Base-by-base conservation (phyloP, 2,888 invertebrate species). In the Labia minor region DNA sequence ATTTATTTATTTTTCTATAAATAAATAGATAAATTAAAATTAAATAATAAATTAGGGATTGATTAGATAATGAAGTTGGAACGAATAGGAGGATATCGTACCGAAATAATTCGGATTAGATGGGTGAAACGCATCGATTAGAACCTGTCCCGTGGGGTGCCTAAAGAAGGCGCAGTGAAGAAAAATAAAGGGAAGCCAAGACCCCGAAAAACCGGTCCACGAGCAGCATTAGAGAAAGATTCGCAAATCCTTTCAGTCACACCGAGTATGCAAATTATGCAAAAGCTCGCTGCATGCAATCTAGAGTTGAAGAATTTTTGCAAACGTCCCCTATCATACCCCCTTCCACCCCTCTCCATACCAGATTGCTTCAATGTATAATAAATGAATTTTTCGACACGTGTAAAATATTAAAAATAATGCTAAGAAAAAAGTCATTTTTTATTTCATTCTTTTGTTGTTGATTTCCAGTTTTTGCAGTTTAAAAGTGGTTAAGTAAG, bases 41-140 rank as follows among this genome's bases (percentile, higher is more conserved):
- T n/a, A n/a, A n/a, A n/a, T n/a, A n/a, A n/a, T n/a, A n/a, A n/a
- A n/a, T n/a, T n/a, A n/a, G n/a, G n/a, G n/a, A n/a, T n/a, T n/a
- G n/a, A n/a, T n/a, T n/a, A n/a, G n/a, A n/a, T n/a, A n/a, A n/a
- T n/a, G n/a, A n/a, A n/a, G n/a, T n/a, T n/a, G n/a, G n/a, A n/a
- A n/a, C n/a, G n/a, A n/a, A n/a, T n/a, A n/a, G n/a, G n/a, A n/a
- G n/a, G n/a, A n/a, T n/a, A n/a, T n/a, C n/a, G 26, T 8, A 26
- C 8, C 8, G 26, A 71, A 76, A 19, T 18, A 21, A 19, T 37
- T 26, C 19, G 21, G 37, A 11, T 26, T 21, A 1, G 11, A 67
- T 67, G 3, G 49, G 16, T 49, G 49, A 3, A 49, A 49, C 49
- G 49, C 49, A 49, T 49, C 49, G 49, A 49, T 49, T 49, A 49